A percentile compares a stretch with the other conserved stretches of the same genome.
Conservation (phyloP, 2,113 vertebrate genomes). For the Eclectus roratus region DNA sequence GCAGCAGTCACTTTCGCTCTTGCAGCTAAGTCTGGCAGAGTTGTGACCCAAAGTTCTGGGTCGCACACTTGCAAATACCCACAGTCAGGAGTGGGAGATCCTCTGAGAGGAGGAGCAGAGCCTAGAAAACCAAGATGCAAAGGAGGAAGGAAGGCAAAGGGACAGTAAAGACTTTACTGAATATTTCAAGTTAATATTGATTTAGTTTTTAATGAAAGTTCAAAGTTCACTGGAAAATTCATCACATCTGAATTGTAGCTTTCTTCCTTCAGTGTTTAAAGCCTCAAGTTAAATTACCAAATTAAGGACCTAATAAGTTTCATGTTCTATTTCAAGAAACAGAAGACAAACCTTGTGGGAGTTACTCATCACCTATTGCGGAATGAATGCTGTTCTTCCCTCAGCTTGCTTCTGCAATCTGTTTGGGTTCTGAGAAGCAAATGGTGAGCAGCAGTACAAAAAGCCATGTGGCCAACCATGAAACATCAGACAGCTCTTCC, state of each 20-base stretch:
- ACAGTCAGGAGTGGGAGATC: background rate
- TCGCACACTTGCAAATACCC: background rate
- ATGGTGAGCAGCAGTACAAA: background rate
- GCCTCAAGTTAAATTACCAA: background rate
- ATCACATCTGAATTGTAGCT: background rate
- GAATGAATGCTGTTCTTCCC: background rate
- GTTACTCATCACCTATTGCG: background rate
- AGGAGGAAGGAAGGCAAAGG: background rate
- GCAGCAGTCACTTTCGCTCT: background rate
- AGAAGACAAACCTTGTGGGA: background rate
- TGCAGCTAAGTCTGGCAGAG: background rate
- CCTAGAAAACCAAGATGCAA: background rate
- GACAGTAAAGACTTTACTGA: background rate
- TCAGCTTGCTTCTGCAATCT: background rate
- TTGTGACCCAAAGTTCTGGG: fast-evolving
- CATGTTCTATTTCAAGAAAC: slow-evolving; percentile 1
- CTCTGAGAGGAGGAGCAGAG: background rate
- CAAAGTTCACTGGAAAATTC: background rate
- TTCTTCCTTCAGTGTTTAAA: background rate
- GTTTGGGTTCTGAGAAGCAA: background rate
- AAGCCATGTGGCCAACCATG: background rate
- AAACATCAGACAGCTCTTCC: background rate
- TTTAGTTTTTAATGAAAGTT: background rate
- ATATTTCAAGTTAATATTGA: background rate
- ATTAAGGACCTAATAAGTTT: slow-evolving; percentile 1